phyloP scores from a whole-genome alignment of 2,113 vertebrate species.

The Oplegnathus fasciatus region DNA sequence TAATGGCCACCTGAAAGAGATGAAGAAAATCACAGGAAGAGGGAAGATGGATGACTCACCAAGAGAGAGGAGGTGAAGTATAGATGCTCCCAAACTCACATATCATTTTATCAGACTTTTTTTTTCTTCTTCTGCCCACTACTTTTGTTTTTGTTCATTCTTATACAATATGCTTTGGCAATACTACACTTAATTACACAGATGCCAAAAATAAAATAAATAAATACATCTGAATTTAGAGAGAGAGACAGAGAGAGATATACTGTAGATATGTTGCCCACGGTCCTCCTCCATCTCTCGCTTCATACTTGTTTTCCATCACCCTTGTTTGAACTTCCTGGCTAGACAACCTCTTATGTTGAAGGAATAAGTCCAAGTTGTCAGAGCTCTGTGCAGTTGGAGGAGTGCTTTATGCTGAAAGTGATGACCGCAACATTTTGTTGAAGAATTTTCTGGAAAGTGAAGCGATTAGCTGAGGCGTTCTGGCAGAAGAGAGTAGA shows the following conservation, averaged over 20 bases:
- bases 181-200: neutral
- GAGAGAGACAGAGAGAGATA: neutral
- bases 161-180: neutral
- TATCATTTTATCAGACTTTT: neutral
- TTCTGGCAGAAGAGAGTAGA: neutral
- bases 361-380: neutral
- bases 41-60: neutral
- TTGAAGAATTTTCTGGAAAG: neutral
- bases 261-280: neutral
- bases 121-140: neutral
- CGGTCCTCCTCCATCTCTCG: conserved; percentile 3
- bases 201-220: neutral
- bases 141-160: neutral
- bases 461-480: neutral
- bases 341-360: neutral
- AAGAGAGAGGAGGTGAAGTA: neutral
- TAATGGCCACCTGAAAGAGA: neutral
- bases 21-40: neutral
- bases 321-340: neutral
- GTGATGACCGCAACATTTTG: neutral
- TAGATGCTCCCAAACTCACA: neutral
- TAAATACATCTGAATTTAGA: neutral
- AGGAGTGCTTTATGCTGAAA: neutral
- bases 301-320: neutral
- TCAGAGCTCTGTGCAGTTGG: neutral